phyloP scores from a whole-genome alignment of 2,113 vertebrate genomes.

The Takifugu bimaculatus region DNA sequence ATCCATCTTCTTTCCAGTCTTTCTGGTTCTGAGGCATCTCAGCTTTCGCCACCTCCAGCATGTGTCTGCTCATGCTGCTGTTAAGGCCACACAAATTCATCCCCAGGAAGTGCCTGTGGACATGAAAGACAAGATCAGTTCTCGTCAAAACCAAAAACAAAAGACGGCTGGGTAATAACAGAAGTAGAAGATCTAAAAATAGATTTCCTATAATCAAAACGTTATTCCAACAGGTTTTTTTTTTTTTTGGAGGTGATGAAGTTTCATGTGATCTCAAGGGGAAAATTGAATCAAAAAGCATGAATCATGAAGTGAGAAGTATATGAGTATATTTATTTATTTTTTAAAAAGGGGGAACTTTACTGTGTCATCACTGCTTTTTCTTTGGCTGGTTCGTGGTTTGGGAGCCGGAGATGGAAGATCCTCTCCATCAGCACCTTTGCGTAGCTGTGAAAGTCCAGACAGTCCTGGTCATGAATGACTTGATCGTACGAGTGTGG shows the following conservation, averaged over 20 bases:
- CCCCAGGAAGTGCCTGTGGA: conserved; percentile 77
- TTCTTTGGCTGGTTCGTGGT: conserved; percentile 64
- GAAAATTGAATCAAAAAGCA: neutral
- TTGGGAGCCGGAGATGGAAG: conserved; percentile 79
- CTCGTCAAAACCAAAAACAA: neutral
- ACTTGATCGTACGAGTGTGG: conserved; percentile 80
- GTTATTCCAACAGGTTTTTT: neutral
- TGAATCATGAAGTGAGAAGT: neutral
- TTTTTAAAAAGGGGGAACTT: conserved; percentile 25
- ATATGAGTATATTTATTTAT: too few relatives aligned
- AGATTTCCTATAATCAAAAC: neutral
- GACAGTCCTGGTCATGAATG: conserved; percentile 65
- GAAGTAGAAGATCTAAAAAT: conserved; percentile 7
- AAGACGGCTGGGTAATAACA: neutral
- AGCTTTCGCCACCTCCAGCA: conserved; percentile 67
- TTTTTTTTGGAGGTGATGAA: too few relatives aligned
- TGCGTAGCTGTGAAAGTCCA: conserved; percentile 82
- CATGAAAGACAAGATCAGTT: neutral
- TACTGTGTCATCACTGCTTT: conserved; percentile 79
- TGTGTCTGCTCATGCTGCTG: conserved; percentile 68
- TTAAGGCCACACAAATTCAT: conserved; percentile 70
- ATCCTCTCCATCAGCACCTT: conserved; percentile 84
- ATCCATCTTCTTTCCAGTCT: conserved; percentile 77
- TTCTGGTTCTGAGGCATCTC: conserved; percentile 47
- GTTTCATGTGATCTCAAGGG: conserved; percentile 12